A percentile compares a stretch with the other conserved stretches of the same genome.
Evolutionary conservation across 2,888 invertebrate genomes (phyloP).

Genomic region (Dorcus parallelipipedus): DNA sequence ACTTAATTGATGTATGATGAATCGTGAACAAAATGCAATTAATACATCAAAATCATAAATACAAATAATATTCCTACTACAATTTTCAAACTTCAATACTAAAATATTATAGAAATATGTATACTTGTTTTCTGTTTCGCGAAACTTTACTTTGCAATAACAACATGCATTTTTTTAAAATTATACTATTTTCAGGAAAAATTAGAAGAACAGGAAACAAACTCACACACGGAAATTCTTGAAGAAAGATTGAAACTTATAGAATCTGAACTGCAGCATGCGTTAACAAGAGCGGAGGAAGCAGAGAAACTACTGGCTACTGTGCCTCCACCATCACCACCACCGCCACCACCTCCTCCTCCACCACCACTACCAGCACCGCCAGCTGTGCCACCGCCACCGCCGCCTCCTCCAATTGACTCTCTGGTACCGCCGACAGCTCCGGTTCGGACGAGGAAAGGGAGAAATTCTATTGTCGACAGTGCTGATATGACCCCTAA

Average conservation of each 20-base stretch:
- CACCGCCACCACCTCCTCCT: conserved; percentile 45
- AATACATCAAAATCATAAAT: too few species aligned
- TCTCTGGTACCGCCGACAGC: conserved; percentile 58
- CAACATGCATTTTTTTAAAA: too few species aligned
- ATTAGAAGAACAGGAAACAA: conserved; percentile 63
- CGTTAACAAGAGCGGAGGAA: conserved; percentile 59
- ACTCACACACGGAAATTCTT: conserved; percentile 64
- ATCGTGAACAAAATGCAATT: too few species aligned
- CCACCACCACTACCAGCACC: conserved; percentile 36
- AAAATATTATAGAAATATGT: not conserved
- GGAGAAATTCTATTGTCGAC: conserved; percentile 2
- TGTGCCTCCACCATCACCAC: conserved; percentile 51
- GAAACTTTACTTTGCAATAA: too few species aligned
- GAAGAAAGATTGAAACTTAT: conserved; percentile 68
- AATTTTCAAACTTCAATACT: too few species aligned
- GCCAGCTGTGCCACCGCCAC: conserved; percentile 35
- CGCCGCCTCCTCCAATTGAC: conserved; percentile 28
- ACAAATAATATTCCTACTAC: too few species aligned
- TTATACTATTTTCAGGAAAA: conserved; percentile 48
- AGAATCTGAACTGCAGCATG: conserved; percentile 64
- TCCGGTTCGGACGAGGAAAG: conserved; percentile 53
- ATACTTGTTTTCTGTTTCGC: not conserved
- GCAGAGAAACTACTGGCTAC: conserved; percentile 50
- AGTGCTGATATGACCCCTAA: not conserved
- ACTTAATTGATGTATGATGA: too few species aligned